Base-by-base conservation (phyloP, 2,888 invertebrate genomes). In the Euproctis similis region DNA sequence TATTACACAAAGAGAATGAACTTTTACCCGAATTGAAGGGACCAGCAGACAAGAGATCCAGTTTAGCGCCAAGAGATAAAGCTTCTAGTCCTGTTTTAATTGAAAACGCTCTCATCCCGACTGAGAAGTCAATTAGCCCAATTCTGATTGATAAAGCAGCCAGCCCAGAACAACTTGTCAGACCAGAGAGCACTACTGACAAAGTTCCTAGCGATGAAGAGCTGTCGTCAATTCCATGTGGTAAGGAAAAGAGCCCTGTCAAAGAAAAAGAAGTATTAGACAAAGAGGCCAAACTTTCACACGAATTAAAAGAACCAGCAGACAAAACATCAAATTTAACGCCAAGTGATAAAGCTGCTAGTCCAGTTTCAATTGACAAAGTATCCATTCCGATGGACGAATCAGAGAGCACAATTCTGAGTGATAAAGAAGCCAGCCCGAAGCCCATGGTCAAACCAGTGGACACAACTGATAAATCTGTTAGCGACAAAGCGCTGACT, bases 11-110 rank as follows among this genome's bases (percentile, higher is more conserved):
- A 30, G 29, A 4, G 34, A 22, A 0, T 28, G 29, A 8, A n/a
- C n/a, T n/a, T n/a, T n/a, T n/a, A n/a, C n/a, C n/a, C n/a, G n/a
- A n/a, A n/a, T n/a, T n/a, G n/a, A n/a, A n/a, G n/a, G 25, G 8
- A 19, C 13, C 31, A 9, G 29, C 29, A 12, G 36, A 36, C 0
- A 42, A 45, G 7, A 32, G 8, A 3, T 25, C 36, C 1, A 38
- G 29, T 11, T 31, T 37, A 9, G 25, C 17, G 16, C 24, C n/a
- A 3, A 23, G 23, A 12, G 23, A 23, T 1, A 37, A 30, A 7
- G 23, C 23, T 12, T 2, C 23, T 7, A 34, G 26, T 6, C 8
- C 24, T 4, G 4, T 10, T 10, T 24, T 28, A 1, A 29, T 28
- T 3, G 31, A 40, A 1, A 32, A 23, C 7, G 13, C 24, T 12